phyloP scores from a whole-genome alignment of 2,113 vertebrate species.

The Anarrhichthys ocellatus region DNA sequence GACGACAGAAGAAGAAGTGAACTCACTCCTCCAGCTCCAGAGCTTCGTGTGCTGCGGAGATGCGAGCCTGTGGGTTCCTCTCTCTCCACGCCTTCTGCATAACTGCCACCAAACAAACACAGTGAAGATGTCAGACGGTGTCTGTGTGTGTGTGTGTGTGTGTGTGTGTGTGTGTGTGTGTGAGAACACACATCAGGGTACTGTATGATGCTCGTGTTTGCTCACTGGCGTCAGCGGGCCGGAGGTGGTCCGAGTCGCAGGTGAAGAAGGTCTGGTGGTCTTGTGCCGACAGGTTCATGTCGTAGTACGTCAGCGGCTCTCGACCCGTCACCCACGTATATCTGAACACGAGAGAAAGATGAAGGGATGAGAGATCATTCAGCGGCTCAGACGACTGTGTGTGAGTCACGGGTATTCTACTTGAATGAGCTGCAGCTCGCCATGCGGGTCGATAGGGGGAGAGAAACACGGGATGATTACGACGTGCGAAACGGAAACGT shows the following conservation, averaged over 20 bases:
- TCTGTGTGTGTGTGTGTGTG: too few relatives aligned
- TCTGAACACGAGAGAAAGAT: slow-evolving; percentile 73
- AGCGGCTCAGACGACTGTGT: too few relatives aligned
- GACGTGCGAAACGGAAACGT: background rate
- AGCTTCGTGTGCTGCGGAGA: slow-evolving; percentile 97
- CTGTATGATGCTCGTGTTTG: background rate
- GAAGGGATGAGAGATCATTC: background rate
- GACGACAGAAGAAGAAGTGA: background rate
- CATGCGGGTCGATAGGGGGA: background rate
- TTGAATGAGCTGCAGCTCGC: too few relatives aligned
- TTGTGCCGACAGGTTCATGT: slow-evolving; percentile 99
- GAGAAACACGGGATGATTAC: slow-evolving; percentile 23
- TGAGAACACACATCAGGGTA: too few relatives aligned
- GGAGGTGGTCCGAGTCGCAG: slow-evolving; percentile 95
- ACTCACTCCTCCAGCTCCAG: slow-evolving; percentile 98
- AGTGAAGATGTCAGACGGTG: background rate
- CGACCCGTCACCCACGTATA: slow-evolving; percentile 98
- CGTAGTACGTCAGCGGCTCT: slow-evolving; percentile 98
- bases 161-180: too few relatives aligned
- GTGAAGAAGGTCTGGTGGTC: slow-evolving; percentile 99
- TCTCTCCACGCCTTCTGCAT: slow-evolving; percentile 99
- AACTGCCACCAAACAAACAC: slow-evolving; percentile 83
- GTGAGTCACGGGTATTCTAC: too few relatives aligned
- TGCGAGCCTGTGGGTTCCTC: slow-evolving; percentile 97
- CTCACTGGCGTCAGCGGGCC: slow-evolving; percentile 96